phyloP scores from a whole-genome alignment of 2,797 vertebrate genomes.

The Thamnophis elegans region DNA sequence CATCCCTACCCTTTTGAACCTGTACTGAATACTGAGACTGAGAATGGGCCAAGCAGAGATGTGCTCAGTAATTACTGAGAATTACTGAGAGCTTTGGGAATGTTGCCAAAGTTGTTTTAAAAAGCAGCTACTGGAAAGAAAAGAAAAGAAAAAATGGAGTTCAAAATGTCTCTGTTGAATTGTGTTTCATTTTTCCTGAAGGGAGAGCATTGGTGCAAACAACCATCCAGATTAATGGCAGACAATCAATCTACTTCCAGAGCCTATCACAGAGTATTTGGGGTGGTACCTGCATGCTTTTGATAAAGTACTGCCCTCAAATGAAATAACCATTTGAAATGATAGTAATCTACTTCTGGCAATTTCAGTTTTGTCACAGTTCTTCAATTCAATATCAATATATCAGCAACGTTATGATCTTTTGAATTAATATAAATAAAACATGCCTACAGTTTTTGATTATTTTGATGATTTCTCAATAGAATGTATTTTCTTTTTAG shows the following conservation, averaged over 20 bases:
- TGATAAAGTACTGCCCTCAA: neutral
- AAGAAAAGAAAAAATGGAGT: neutral
- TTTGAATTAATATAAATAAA: neutral
- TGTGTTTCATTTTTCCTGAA: neutral
- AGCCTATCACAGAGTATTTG: neutral
- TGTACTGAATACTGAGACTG: neutral
- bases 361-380: neutral
- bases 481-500: conserved; percentile 67
- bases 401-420: neutral
- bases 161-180: neutral
- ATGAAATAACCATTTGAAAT: neutral
- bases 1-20: neutral
- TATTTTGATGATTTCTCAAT: neutral
- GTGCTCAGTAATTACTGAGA: neutral
- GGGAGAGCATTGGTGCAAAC: neutral
- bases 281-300: neutral
- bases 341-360: neutral
- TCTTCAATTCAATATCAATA: neutral
- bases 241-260: neutral
- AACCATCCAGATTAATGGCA: neutral
- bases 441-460: neutral
- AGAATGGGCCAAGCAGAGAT: neutral
- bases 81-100: neutral
- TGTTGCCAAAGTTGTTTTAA: neutral
- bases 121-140: neutral